phyloP scores from a whole-genome alignment of 1,140 invertebrate species.

The Trypoxylus dichotomus region DNA sequence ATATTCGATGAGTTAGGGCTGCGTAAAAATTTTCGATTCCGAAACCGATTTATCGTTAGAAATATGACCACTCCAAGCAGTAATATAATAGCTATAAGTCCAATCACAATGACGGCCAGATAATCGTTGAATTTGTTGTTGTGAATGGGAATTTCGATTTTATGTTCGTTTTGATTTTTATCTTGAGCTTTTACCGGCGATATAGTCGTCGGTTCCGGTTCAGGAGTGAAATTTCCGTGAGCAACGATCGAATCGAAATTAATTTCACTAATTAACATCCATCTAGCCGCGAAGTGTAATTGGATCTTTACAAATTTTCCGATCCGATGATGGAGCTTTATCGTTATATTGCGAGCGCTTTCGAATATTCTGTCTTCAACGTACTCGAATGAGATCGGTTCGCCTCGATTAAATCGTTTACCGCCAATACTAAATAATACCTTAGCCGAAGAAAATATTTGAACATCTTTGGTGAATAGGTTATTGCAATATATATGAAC shows the following conservation, averaged over 20 bases:
- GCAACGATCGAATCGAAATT: constrained; percentile 75
- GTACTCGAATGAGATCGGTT: constrained; percentile 62
- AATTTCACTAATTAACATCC: constrained; percentile 88
- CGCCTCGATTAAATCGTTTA: constrained; percentile 63
- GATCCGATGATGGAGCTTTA: constrained; percentile 73
- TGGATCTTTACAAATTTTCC: constrained; percentile 77
- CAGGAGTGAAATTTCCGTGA: constrained; percentile 71
- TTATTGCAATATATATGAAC: constrained; percentile 83
- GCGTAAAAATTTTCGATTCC: constrained; percentile 76
- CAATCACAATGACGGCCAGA: constrained; percentile 81
- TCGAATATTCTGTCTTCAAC: constrained; percentile 66
- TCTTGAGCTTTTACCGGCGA: constrained; percentile 54
- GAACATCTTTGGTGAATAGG: constrained; percentile 77
- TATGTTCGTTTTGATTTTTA: constrained; percentile 52
- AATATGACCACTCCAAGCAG: constrained; percentile 73
- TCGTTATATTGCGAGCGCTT: constrained; percentile 67
- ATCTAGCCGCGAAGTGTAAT: constrained; percentile 78
- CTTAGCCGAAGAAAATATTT: constrained; percentile 63
- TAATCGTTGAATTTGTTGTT: constrained; percentile 73
- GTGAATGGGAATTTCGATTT: constrained; percentile 63
- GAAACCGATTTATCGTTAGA: constrained; percentile 74
- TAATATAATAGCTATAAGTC: constrained; percentile 76
- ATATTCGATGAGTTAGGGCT: constrained; percentile 71
- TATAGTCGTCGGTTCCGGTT: constrained; percentile 54
- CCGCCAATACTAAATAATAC: constrained; percentile 72